Evolutionary conservation across 2,888 invertebrate species (phyloP).

Genomic region (Phalera bucephala): DNA sequence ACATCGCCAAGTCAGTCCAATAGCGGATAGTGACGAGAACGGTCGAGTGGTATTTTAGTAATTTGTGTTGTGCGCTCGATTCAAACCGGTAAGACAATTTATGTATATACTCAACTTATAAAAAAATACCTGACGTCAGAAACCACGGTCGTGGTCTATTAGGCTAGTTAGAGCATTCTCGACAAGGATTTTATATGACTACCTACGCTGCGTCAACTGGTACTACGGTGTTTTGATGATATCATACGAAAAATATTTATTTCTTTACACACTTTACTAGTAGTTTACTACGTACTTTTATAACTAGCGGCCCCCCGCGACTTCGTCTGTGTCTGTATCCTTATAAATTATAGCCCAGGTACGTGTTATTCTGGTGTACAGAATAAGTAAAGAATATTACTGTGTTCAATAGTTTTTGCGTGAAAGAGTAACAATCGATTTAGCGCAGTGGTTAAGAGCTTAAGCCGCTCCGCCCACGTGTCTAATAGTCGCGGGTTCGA

Average conservation of each 20-base stretch:
- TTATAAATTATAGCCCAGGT: too few species aligned
- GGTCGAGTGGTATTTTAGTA: slow-evolving; percentile 28
- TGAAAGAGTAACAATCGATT: too few species aligned
- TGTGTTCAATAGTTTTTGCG: too few species aligned
- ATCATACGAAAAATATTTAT: slow-evolving; percentile 21
- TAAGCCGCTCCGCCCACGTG: too few species aligned
- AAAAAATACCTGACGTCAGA: slow-evolving; percentile 20
- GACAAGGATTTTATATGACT: slow-evolving; percentile 16
- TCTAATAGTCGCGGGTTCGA: too few species aligned
- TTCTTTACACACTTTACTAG: background rate
- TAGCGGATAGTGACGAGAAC: slow-evolving; percentile 38
- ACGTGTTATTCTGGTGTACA: too few species aligned
- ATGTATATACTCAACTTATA: slow-evolving; percentile 39
- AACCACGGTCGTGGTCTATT: slow-evolving; percentile 19
- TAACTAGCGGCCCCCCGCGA: too few species aligned
- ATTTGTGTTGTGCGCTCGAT: slow-evolving; percentile 29
- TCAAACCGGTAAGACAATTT: slow-evolving; percentile 48
- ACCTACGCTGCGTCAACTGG: slow-evolving; percentile 2
- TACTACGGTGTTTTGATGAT: slow-evolving; percentile 23
- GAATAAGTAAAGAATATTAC: too few species aligned
- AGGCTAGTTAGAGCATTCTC: slow-evolving; percentile 21
- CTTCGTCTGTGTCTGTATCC: too few species aligned
- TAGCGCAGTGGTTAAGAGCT: too few species aligned
- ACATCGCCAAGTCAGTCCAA: slow-evolving; percentile 39
- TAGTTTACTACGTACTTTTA: too few species aligned